Evolutionary conservation across 2,113 vertebrate genomes (phyloP).

Genomic region (Dipodomys stephensi): DNA sequence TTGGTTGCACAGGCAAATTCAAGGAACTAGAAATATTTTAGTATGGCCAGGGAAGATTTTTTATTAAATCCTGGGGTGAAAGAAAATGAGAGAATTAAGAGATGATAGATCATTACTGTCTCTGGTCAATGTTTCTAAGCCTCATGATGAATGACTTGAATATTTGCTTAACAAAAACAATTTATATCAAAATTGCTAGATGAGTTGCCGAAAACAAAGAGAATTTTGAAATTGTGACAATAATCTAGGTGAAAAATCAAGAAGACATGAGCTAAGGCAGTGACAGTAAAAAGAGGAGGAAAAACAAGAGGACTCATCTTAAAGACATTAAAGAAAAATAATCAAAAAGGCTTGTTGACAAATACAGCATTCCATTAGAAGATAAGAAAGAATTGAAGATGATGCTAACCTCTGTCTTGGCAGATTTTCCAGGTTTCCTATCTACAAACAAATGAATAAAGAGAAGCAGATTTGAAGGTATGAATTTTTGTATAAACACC

Average conservation of each 20-base stretch:
- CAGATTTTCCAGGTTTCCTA: background rate
- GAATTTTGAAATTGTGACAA: background rate
- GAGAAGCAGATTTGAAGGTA: background rate
- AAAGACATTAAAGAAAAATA: background rate
- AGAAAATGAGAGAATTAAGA: background rate
- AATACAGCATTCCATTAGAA: background rate
- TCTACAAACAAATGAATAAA: background rate
- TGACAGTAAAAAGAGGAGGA: background rate
- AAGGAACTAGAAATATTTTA: background rate
- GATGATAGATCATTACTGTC: background rate
- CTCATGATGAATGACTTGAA: background rate
- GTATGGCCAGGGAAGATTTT: background rate
- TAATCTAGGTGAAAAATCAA: background rate
- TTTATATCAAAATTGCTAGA: background rate
- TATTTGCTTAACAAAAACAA: background rate
- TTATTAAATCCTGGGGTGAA: background rate
- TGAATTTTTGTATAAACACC: background rate
- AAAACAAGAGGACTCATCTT: background rate
- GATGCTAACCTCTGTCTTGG: background rate
- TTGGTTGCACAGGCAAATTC: background rate
- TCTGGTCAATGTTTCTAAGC: background rate
- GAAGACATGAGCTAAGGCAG: background rate
- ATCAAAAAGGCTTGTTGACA: background rate
- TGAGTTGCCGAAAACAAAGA: background rate
- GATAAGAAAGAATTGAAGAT: conserved; percentile 34